phyloP scores from a whole-genome alignment of 37 sponge, comb jelly and placozoan species.

The Cliona cf. orientalis region DNA sequence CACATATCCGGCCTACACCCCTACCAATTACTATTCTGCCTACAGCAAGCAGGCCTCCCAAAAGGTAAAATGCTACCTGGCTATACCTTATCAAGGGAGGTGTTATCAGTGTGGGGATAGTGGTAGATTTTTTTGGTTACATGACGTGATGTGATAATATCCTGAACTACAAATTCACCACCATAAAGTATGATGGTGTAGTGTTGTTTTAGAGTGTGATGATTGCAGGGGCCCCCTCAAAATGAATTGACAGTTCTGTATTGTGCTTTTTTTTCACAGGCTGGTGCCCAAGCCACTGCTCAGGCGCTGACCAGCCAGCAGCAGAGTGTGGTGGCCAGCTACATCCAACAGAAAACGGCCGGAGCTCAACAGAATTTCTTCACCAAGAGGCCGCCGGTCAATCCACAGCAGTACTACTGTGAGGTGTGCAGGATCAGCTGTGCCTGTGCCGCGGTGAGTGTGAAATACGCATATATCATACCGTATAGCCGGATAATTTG shows the following conservation, averaged over 20 bases:
- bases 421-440: conserved; percentile 86
- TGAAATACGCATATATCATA: too few relatives aligned
- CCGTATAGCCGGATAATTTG: too few relatives aligned
- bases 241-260: too few relatives aligned
- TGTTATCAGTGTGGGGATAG: too few relatives aligned
- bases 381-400: conserved; percentile 11
- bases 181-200: too few relatives aligned
- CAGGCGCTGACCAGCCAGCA: conserved; percentile 38
- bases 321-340: conserved; percentile 42
- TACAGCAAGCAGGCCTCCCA: conserved; percentile 7
- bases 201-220: too few relatives aligned
- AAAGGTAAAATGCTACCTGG: neutral
- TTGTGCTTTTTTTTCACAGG: too few relatives aligned
- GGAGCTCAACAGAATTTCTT: neutral
- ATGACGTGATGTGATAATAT: too few relatives aligned
- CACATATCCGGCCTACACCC: conserved; percentile 15
- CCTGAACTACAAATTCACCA: too few relatives aligned
- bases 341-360: conserved; percentile 17
- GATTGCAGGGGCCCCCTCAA: too few relatives aligned
- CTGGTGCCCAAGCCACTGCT: neutral
- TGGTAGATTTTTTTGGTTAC: too few relatives aligned
- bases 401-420: conserved; percentile 65
- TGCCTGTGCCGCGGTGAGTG: conserved; percentile 75
- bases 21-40: conserved; percentile 1
- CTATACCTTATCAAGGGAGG: neutral